These are phyloP conservation scores for Bambusicola thoracicus DNA, from an alignment of 2,113 vertebrate species.

Conservation along the genomic window DNA sequence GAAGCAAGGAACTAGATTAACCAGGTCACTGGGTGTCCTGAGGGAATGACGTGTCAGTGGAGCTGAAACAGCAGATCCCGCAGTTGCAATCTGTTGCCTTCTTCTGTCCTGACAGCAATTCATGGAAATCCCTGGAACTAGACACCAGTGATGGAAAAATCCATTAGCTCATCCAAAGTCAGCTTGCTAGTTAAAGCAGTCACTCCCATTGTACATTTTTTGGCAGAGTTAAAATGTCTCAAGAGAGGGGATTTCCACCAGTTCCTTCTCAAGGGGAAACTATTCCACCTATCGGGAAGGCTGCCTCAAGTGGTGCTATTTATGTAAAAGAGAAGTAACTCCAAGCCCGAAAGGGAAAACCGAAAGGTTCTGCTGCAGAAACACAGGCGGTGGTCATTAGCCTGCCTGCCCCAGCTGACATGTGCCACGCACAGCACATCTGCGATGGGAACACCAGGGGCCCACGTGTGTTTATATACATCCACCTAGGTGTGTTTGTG, in stretches of 20 bases:
- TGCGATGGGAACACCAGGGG: not conserved
- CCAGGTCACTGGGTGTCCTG: slow-evolving; percentile 76
- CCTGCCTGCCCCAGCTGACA: not conserved
- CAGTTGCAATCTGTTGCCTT: slow-evolving; percentile 59
- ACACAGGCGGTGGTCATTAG: not conserved
- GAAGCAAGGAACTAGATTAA: slow-evolving; percentile 75
- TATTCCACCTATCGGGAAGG: slow-evolving; percentile 65
- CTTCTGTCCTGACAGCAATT: slow-evolving; percentile 48
- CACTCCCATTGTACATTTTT: slow-evolving; percentile 8
- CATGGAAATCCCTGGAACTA: slow-evolving; percentile 71
- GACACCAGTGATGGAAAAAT: slow-evolving; percentile 66
- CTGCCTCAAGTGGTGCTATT: not conserved
- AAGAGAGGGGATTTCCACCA: slow-evolving; percentile 61
- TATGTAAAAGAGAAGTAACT: slow-evolving; percentile 55
- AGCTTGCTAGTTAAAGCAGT: slow-evolving; percentile 43
- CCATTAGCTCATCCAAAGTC: slow-evolving; percentile 64
- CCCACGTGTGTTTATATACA: not conserved
- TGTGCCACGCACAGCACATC: not conserved
- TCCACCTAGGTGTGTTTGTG: not conserved
- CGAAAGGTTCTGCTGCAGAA: not conserved
- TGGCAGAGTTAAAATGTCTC: slow-evolving; percentile 60
- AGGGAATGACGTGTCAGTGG: slow-evolving; percentile 70
- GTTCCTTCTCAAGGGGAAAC: slow-evolving; percentile 45
- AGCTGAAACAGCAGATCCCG: slow-evolving; percentile 77
- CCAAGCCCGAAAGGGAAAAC: not conserved